Conservation (phyloP, 1,140 invertebrate species). For the Lasaia peninsularis region DNA sequence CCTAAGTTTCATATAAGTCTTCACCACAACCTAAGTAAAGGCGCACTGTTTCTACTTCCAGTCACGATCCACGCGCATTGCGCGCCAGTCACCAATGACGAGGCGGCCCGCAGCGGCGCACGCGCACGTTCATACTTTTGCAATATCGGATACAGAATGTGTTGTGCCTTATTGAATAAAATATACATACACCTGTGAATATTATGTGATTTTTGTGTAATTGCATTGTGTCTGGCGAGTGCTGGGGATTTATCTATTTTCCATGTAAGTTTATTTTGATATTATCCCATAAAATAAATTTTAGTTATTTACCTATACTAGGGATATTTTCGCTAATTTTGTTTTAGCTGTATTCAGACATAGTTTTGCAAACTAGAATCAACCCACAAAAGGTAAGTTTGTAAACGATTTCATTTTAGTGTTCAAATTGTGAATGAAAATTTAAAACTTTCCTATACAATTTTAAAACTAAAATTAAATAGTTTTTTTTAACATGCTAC, state of each 20-base stretch:
- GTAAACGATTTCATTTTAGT: no score
- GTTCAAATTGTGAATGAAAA: no score
- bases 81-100: conserved; percentile 47
- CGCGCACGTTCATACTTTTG: conserved; percentile 40
- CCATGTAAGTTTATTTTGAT: not conserved
- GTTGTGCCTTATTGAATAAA: conserved; percentile 27
- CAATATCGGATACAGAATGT: conserved; percentile 34
- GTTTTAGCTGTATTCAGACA: not conserved
- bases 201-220: not conserved
- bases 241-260: conserved; percentile 2
- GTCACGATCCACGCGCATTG: conserved; percentile 27
- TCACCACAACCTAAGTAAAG: not conserved
- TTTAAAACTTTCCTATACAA: no score
- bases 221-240: not conserved
- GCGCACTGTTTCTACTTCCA: conserved; percentile 38
- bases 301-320: not conserved
- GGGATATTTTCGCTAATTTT: not conserved
- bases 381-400: no score
- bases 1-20: not conserved
- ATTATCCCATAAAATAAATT: not conserved
- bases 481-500: no score
- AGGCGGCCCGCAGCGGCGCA: conserved; percentile 31
- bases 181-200: not conserved
- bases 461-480: no score
- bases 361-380: no score